phyloP scores from a whole-genome alignment of 2,113 vertebrate genomes.

The Oreochromis spilurus region DNA sequence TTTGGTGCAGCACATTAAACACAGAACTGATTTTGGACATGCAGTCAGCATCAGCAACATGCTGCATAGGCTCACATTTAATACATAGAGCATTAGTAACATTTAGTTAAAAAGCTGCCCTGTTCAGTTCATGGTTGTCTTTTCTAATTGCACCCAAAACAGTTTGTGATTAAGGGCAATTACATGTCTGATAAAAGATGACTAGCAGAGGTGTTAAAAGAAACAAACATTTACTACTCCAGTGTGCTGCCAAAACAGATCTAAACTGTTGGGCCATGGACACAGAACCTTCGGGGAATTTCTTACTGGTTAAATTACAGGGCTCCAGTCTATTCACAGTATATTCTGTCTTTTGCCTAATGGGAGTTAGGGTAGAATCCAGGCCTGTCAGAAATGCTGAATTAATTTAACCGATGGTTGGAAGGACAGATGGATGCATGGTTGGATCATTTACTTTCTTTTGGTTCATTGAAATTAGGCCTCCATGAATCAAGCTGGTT shows the following conservation, averaged over 20 bases:
- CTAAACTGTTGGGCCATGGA: background rate
- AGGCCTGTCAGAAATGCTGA: too few relatives aligned
- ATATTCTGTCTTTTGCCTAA: too few relatives aligned
- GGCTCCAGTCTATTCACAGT: too few relatives aligned
- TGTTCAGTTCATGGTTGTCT: background rate
- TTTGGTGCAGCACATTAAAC: background rate
- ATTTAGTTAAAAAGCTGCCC: background rate
- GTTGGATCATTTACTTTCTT: too few relatives aligned
- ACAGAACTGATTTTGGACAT: background rate
- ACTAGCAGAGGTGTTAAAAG: background rate
- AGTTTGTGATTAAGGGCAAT: background rate
- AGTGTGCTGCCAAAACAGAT: background rate
- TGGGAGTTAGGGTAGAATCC: too few relatives aligned
- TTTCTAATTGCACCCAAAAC: too few relatives aligned
- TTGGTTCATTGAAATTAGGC: background rate
- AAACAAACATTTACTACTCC: background rate
- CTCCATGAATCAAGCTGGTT: background rate
- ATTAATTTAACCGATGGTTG: too few relatives aligned
- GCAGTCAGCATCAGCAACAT: background rate
- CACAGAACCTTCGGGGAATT: background rate
- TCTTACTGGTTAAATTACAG: background rate
- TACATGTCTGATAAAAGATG: background rate
- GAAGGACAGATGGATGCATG: background rate
- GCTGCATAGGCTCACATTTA: background rate
- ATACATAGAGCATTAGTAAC: background rate